A percentile compares a stretch with the other conserved stretches of the same genome.
These are phyloP conservation scores for Conchocele bisecta DNA, from an alignment of 2,888 invertebrate species.

Conservation along the genomic window DNA sequence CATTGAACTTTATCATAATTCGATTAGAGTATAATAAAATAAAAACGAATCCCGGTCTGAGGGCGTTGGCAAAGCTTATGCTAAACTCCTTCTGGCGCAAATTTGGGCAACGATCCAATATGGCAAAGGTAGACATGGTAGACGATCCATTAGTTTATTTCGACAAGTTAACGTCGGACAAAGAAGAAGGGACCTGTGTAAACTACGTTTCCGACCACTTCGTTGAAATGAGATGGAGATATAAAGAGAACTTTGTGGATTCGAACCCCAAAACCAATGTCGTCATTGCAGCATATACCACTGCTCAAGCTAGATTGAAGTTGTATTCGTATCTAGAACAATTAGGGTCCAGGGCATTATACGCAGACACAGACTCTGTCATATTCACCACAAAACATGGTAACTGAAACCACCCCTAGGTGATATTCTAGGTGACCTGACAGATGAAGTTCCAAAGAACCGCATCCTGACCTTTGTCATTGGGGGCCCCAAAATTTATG, in stretches of 20 bases:
- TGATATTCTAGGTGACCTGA: conserved; percentile 78
- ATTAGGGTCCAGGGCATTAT: conserved; percentile 29
- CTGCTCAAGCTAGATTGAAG: conserved; percentile 30
- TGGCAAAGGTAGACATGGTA: conserved; percentile 30
- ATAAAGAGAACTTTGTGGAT: conserved; percentile 20
- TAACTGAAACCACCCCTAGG: conserved; percentile 66
- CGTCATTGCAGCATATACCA: conserved; percentile 21
- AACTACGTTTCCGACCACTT: conserved; percentile 39
- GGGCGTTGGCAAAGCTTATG: conserved; percentile 33
- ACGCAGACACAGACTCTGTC: conserved; percentile 54
- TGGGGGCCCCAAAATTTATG: conserved; percentile 44
- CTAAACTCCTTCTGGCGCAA: conserved; percentile 49
- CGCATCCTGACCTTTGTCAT: conserved; percentile 34
- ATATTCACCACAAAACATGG: conserved; percentile 31
- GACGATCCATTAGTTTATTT: conserved; percentile 22
- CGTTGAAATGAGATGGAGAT: conserved; percentile 25
- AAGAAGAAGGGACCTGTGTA: conserved; percentile 36
- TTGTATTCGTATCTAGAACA: conserved; percentile 28
- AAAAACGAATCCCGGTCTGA: conserved; percentile 33
- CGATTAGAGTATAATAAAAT: conserved; percentile 32
- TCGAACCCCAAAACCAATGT: conserved; percentile 12
- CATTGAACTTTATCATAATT: too few relatives aligned
- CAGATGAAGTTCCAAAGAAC: conserved; percentile 72
- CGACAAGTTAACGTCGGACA: conserved; percentile 39
- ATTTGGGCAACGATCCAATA: conserved; percentile 42